Evolutionary conservation across 2,888 invertebrate genomes (phyloP).

Genomic region (Candidula unifasciata): DNA sequence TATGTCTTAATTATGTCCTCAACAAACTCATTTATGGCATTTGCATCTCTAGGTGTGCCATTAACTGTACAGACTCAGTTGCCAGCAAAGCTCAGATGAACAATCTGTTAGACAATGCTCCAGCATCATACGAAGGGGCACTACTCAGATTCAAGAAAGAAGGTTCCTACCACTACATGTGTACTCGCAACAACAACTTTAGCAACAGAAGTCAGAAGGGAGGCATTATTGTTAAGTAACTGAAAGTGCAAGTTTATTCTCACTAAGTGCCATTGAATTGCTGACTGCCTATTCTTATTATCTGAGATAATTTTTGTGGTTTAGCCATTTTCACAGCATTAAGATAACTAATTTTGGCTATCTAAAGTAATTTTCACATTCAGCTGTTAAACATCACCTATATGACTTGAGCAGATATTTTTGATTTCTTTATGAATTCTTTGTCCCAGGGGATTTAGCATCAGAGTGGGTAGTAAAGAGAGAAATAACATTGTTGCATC

Average conservation of each 20-base stretch:
- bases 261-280: too few relatives aligned
- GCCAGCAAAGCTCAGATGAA: constrained; percentile 27
- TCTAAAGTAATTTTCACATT: too few relatives aligned
- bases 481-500: too few relatives aligned
- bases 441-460: too few relatives aligned
- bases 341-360: too few relatives aligned
- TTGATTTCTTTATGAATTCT: too few relatives aligned
- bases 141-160: constrained; percentile 67
- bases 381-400: too few relatives aligned
- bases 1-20: neutral
- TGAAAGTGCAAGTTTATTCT: neutral
- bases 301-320: too few relatives aligned
- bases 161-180: constrained; percentile 75
- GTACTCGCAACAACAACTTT: constrained; percentile 77
- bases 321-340: too few relatives aligned
- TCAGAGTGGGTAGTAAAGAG: too few relatives aligned
- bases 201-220: constrained; percentile 76
- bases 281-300: too few relatives aligned
- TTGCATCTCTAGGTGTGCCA: constrained; percentile 59
- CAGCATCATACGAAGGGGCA: constrained; percentile 76
- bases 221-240: constrained; percentile 67
- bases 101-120: constrained; percentile 71
- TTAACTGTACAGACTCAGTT: constrained; percentile 54
- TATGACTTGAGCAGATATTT: too few relatives aligned
- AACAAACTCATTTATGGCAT: neutral